phyloP scores from a whole-genome alignment of 2,888 invertebrate genomes.

The Acleris sparsana region DNA sequence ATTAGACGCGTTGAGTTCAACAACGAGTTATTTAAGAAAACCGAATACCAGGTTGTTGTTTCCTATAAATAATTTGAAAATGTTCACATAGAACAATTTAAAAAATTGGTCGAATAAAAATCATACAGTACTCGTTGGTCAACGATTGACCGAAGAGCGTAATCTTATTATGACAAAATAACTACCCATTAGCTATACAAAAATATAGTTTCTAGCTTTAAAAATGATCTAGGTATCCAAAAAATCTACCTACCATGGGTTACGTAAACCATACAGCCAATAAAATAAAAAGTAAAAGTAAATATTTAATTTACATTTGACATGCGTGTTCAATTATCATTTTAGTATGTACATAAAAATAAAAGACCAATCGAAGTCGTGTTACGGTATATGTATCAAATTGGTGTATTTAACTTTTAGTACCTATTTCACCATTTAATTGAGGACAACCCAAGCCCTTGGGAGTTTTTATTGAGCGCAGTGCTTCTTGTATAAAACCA shows the following conservation, averaged over 20 bases:
- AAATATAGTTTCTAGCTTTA: no score
- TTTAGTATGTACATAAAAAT: constrained; percentile 24
- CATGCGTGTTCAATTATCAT: constrained; percentile 15
- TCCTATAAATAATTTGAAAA: no score
- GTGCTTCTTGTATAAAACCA: constrained; percentile 19
- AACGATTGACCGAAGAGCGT: no score
- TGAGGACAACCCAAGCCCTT: constrained; percentile 8
- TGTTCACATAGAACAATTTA: no score
- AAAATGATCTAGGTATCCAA: no score
- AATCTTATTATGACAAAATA: no score
- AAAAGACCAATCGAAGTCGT: constrained; percentile 12
- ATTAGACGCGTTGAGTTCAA: no score
- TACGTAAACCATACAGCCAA: neutral
- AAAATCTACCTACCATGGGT: neutral
- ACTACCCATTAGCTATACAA: no score
- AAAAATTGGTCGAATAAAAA: neutral
- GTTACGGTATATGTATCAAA: constrained; percentile 18
- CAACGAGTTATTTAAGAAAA: no score
- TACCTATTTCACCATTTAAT: no score
- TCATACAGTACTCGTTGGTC: neutral
- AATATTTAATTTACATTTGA: constrained; percentile 28
- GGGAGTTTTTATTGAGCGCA: constrained; percentile 23
- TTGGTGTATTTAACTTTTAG: neutral
- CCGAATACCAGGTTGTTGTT: no score
- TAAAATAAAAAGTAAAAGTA: constrained; percentile 24